Evolutionary conservation across 92 coral and sea anemone species (phyloP), one percentile per base, ranked within the genome.

Genomic region (Chrysogorgia sp.): DNA sequence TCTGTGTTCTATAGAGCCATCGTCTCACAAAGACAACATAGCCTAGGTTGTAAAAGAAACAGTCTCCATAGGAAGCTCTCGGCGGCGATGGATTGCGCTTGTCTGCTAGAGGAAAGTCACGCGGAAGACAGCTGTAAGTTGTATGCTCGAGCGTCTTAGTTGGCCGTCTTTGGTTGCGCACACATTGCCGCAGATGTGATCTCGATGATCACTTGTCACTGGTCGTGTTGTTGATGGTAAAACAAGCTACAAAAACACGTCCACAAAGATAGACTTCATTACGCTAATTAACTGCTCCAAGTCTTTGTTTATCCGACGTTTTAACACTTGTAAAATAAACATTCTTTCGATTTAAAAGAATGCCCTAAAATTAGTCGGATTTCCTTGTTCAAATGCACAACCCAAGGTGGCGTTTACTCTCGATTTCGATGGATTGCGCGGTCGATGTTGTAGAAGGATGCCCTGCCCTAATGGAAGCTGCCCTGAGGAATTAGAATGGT

Each of bases 251-350:
- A 56, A 72, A 72, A 72, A 72, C 79, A 72, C 23, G 65, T 12
- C 6, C 64, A 37, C 29, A 52, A 28, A 72, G 64, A 56, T 72
- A 52, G 79, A 72, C 64, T 72, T 34, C 79, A 72, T 72, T 56
- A 53, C 64, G 65, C 79, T 72, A 72, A 72, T 72, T 53, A 72
- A 72, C 79, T 55, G 79, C 35, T 72, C 79, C 79, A 56, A 53
- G 65, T 53, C 79, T 30, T 15, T 72, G 79, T 72, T 72, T 72
- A 72, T 72, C 65, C 58, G 79, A 72, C 79, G 65, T 72, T 72
- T 72, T 72, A 53, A 72, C 79, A 72, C 79, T 72, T 52, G 79
- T 35, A 72, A 72, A 72, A 41, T 55, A 72, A 72, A 72, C 79
- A 72, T 72, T 72, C 79, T 30, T 31, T 72, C 50, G 35, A 48